phyloP scores from a whole-genome alignment of 1,140 invertebrate species.

The Drosophila teissieri region DNA sequence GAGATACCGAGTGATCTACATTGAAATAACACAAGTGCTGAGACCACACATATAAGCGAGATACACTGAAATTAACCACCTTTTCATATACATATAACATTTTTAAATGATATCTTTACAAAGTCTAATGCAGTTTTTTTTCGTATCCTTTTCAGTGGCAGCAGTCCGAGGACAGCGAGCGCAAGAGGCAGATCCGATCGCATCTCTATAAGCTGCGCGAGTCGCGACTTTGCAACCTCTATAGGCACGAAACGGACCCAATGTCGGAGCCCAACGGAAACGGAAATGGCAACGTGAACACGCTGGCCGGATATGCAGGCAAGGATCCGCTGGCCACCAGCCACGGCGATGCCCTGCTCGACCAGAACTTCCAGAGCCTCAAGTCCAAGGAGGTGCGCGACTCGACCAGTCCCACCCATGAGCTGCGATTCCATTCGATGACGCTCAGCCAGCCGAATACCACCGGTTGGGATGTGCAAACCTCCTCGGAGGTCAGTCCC shows the following conservation, averaged over 20 bases:
- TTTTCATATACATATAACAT: no score
- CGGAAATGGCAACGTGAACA: constrained; percentile 23
- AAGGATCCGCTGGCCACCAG: constrained; percentile 85
- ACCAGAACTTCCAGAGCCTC: constrained; percentile 90
- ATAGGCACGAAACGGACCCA: constrained; percentile 84
- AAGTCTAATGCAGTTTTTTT: not conserved
- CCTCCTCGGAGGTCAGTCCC: constrained; percentile 83
- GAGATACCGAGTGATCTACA: not conserved
- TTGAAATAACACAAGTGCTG: not conserved
- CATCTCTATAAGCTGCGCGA: constrained; percentile 93
- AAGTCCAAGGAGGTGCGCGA: constrained; percentile 91
- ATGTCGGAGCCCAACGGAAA: constrained; percentile 82
- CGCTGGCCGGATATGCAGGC: constrained; percentile 56
- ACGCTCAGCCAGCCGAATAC: constrained; percentile 71
- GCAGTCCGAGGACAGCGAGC: constrained; percentile 92
- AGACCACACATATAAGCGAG: not conserved
- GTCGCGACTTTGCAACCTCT: constrained; percentile 89
- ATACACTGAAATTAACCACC: not conserved
- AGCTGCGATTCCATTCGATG: constrained; percentile 81
- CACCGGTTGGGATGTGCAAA: constrained; percentile 85
- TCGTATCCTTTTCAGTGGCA: constrained; percentile 89
- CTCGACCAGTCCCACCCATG: constrained; percentile 89
- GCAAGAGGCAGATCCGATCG: constrained; percentile 93
- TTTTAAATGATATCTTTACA: not conserved
- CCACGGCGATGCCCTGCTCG: constrained; percentile 88